Evolutionary conservation across 2,888 invertebrate species (phyloP), one percentile per base, ranked within the genome.

Genomic region (Nomada lathburiana): DNA sequence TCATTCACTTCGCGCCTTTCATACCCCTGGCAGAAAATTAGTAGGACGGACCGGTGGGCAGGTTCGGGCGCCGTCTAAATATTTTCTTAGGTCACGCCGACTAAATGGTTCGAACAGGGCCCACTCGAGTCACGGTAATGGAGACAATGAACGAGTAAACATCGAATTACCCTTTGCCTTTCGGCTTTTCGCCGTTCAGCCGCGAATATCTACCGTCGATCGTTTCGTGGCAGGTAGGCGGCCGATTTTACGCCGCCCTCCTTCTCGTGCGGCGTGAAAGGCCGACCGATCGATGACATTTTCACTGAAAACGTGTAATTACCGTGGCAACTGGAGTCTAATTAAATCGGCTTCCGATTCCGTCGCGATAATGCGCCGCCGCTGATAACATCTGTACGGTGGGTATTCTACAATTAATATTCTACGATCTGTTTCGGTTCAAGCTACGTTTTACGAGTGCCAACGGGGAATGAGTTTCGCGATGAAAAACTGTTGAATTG

Each of bases 41-140:
- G 84, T 73, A 80, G 83, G 57, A 11, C 60, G 76, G 76, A 52
- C 47, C 65, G 67, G 67, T 2, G 69, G 53, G 3, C 16, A 9
- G 55, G 70, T 53, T 55, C 26, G 20, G 13, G 57, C 57, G 77
- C 78, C 86, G 86, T 82, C 82, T 85, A 88, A 91, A 91, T 90
- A 90, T 90, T 91, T 88, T 89, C 82, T 90, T 90, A 90, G 90
- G 89, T 71, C 69, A 26, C 60, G 78, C 52, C 20, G 68, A 57
- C 65, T 57, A 13, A 57, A 62, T 59, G 9, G 62, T 52, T 67
- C 20, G n/a, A 68, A 50, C 53, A 64, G 29, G 3, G 11, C 47
- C 29, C 62, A 57, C 63, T 57, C 50, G 53, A 42, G n/a, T 20
- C 26, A 9, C 20, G 2, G 64, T 84, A 83, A 84, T 64, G 62